Percentiles rank a stretch among this genome's conserved stretches.
phyloP scores from a whole-genome alignment of 2,888 invertebrate species.

The Cepaea hortensis region DNA sequence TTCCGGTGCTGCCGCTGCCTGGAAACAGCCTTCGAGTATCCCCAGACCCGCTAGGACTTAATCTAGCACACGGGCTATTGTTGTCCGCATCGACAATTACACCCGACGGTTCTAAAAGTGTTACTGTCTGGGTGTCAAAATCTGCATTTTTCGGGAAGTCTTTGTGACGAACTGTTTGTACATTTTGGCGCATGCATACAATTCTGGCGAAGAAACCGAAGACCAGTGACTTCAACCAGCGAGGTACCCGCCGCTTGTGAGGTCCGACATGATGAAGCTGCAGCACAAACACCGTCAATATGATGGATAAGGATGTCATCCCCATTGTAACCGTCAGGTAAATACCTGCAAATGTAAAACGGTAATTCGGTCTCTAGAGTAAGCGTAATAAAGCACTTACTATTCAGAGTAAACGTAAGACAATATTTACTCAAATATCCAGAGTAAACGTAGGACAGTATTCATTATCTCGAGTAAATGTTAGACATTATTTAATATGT shows the following conservation, averaged over 20 bases:
- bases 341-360: slow-evolving; percentile 68
- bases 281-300: slow-evolving; percentile 77
- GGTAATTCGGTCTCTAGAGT: no score
- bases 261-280: slow-evolving; percentile 77
- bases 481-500: neutral
- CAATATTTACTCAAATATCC: no score
- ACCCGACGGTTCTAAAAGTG: neutral
- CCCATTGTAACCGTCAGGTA: slow-evolving; percentile 78
- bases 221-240: slow-evolving; percentile 73
- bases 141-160: slow-evolving; percentile 23
- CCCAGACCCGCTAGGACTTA: neutral
- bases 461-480: neutral
- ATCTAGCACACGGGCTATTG: neutral
- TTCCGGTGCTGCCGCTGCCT: neutral
- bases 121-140: slow-evolving; percentile 16
- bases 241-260: slow-evolving; percentile 74
- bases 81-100: neutral
- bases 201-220: slow-evolving; percentile 72
- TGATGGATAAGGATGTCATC: slow-evolving; percentile 76
- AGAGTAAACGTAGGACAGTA: no score
- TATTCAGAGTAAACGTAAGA: no score
- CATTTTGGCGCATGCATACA: slow-evolving; percentile 70
- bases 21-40: neutral
- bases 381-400: no score
- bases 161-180: slow-evolving; percentile 46